Evolutionary conservation across 1,140 invertebrate genomes (phyloP), one percentile per base, ranked within the genome.

Genomic region (Ectropis grisescens): DNA sequence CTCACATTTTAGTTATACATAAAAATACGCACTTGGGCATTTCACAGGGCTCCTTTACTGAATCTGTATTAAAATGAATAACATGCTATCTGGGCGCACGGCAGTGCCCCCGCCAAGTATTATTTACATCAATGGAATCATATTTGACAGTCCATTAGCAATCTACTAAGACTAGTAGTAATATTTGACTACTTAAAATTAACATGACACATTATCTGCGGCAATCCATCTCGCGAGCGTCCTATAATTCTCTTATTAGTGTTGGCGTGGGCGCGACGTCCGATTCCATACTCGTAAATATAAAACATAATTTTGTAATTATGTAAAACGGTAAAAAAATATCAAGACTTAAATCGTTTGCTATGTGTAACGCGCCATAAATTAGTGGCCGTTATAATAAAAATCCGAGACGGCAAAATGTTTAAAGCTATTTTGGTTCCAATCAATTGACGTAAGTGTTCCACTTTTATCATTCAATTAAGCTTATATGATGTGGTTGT

Each of bases 241-340:
- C 65, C 68, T 69, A 55, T 57, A 58, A 58, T 72, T 64, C 59
- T 64, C 41, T 57, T 54, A 56, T 55, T 53, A 58, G 47, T 53
- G 47, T 48, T 42, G 34, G 58, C 65, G 69, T 74, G 72, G 65
- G 69, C 55, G 65, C 57, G 57, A 38, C 50, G 39, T 30, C 19
- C 35, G 38, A 10, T 11, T 46, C 47, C 30, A 29, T 52, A 59
- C 50, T 59, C 57, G 51, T 62, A 56, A 60, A 56, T 62, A 78
- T 72, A 72, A 56, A 60, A 56, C 66, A 78, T 72, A 72, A 72
- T 74, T 74, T 69, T 60, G 66, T 79, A 79, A 74, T 72, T 72
- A 71, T 67, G 56, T 72, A 65, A 75, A 72, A 60, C 70, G 66
- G 58, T 70, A 75, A 68, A 75, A 71, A 61, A 71, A 64, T n/a